Evolutionary conservation across 1,140 invertebrate genomes (phyloP), one percentile per base, ranked within the genome.

Genomic region (Brachionus calyciflorus): DNA sequence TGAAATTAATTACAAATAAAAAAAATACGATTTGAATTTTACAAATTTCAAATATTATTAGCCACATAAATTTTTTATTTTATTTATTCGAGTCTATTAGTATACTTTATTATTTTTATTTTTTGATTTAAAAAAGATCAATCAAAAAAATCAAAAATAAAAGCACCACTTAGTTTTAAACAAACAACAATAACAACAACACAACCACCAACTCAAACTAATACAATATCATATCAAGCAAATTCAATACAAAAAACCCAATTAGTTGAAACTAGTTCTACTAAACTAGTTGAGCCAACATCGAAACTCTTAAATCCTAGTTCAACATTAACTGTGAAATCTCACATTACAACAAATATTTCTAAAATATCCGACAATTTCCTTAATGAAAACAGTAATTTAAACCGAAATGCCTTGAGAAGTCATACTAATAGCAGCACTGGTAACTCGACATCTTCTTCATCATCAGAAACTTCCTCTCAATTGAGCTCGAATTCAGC

Each of bases 131-230:
- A 41, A 41, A 41, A 19, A 65, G 60, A 65, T 65, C 60, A 65
- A 65, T 65, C 60, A 41, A 65, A 44, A 65, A 65, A 65, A 65
- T 65, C 60, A 65, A 65, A 65, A 65, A 44, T 65, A 65, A 65
- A 65, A 65, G 60, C 60, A 65, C 60, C 60, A 65, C 60, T 65
- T 30, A 44, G 60, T 41, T 65, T 65, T 44, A 65, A 65, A 65
- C 60, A 65, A 65, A 41, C 33, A 46, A 46, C n/a, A 46, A 46
- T 14, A 46, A 46, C n/a, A 46, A 46, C 44, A 46, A 46, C n/a
- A 46, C n/a, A n/a, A n/a, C n/a, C n/a, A n/a, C n/a, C n/a, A n/a
- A n/a, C n/a, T 7, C 9, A 17, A 46, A 46, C 4, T 14, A 46
- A 5, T 37, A 5, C 33, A 37, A 5, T 37, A 3, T 37, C 33